Evolutionary conservation across 2,113 vertebrate species (phyloP).

Genomic region (Hemibagrus wyckioides): DNA sequence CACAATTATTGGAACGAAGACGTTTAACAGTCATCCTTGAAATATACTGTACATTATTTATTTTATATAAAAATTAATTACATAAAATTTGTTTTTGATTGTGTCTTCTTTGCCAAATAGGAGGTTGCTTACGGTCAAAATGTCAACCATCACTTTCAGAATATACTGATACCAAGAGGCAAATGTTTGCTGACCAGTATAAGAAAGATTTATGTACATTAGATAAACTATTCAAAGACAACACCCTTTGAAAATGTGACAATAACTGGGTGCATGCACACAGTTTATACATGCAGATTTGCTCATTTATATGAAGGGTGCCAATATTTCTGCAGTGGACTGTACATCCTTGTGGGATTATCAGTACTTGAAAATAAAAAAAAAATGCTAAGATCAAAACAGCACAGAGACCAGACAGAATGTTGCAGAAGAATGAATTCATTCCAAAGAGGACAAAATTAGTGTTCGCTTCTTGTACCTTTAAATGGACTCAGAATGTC

Average conservation of each 20-base stretch:
- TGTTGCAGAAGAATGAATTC: constrained; percentile 9
- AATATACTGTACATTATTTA: background rate
- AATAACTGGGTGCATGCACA: background rate
- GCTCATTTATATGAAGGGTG: background rate
- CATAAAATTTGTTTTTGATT: background rate
- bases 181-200: background rate
- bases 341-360: background rate
- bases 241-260: background rate
- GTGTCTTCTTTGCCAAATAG: background rate
- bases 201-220: background rate
- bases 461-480: constrained; percentile 2
- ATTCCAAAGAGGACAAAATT: background rate
- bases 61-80: background rate
- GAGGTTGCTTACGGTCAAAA: too few relatives aligned
- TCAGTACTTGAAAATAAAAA: background rate
- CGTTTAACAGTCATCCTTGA: too few relatives aligned
- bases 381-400: background rate
- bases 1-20: too few relatives aligned
- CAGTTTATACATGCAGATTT: background rate
- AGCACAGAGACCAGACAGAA: background rate
- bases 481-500: constrained; percentile 47
- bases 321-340: background rate
- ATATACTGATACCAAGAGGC: background rate
- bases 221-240: background rate
- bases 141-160: too few relatives aligned